phyloP scores from a whole-genome alignment of 1,140 invertebrate genomes.

The Neodiprion virginianus region DNA sequence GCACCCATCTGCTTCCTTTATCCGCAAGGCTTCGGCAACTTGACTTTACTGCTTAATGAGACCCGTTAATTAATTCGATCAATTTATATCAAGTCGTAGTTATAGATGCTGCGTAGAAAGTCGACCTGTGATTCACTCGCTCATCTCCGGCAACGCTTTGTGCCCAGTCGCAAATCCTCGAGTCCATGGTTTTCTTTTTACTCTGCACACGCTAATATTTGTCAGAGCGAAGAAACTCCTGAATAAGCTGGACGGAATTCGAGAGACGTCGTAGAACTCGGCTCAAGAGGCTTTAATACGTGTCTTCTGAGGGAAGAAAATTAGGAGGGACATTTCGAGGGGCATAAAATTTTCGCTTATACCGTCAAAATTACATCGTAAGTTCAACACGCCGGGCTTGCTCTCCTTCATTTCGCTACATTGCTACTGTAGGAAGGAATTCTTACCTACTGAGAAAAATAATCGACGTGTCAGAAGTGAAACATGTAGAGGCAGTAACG shows the following conservation, averaged over 20 bases:
- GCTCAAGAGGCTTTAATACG: background rate
- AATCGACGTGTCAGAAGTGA: constrained; percentile 32
- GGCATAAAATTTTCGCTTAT: background rate
- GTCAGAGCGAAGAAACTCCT: too few species aligned
- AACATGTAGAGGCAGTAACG: constrained; percentile 25
- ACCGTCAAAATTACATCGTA: constrained; percentile 12
- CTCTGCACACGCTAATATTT: too few species aligned
- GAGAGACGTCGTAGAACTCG: too few species aligned
- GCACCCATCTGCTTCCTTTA: background rate
- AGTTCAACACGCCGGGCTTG: background rate
- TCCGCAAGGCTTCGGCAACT: background rate
- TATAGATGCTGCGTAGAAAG: background rate
- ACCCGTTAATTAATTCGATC: constrained; percentile 35
- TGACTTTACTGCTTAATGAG: constrained; percentile 27
- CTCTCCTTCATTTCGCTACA: background rate
- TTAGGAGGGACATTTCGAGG: background rate
- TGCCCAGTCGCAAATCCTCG: background rate
- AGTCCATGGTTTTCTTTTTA: too few species aligned
- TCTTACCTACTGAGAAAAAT: constrained; percentile 20
- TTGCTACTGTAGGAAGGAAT: background rate
- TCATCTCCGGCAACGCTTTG: too few species aligned
- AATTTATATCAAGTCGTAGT: constrained; percentile 18
- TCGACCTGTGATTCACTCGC: too few species aligned
- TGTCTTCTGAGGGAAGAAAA: background rate
- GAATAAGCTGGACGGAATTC: too few species aligned